phyloP scores from a whole-genome alignment of 2,797 vertebrate genomes.

The Anisognathus igniventris region DNA sequence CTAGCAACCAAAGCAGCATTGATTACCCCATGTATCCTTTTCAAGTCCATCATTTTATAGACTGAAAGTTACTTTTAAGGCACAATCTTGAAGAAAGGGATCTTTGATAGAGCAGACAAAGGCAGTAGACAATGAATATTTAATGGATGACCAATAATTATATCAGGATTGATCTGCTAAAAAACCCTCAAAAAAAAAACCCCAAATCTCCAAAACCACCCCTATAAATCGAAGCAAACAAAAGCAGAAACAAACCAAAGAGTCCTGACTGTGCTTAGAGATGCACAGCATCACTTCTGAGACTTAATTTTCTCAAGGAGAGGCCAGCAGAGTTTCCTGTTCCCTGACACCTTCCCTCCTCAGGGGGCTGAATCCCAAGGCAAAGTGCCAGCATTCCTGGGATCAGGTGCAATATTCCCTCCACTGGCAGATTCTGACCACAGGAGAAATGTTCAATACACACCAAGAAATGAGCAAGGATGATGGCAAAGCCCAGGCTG shows the following conservation, averaged over 20 bases:
- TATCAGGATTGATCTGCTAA: not conserved
- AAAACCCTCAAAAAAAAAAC: not conserved
- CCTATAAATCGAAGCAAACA: not conserved
- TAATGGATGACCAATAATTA: not conserved
- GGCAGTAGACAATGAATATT: conserved; percentile 18
- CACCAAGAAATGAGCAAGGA: not conserved
- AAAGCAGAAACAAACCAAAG: not conserved
- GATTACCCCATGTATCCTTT: conserved; percentile 20
- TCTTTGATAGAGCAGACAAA: not conserved
- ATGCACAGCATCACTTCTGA: not conserved
- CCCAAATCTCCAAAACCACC: too few species aligned
- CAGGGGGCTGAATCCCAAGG: too few species aligned
- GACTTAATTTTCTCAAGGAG: not conserved
- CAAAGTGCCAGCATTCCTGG: not conserved
- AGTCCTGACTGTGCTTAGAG: not conserved
- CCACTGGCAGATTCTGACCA: not conserved
- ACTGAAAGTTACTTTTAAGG: conserved; percentile 36
- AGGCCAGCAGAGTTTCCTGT: not conserved
- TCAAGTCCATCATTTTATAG: conserved; percentile 14
- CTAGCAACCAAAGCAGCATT: conserved; percentile 14
- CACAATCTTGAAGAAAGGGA: not conserved
- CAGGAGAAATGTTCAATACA: not conserved
- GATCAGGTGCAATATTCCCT: not conserved
- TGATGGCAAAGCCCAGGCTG: not conserved
- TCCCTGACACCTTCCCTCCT: not conserved